Base-by-base conservation (phyloP, 2,888 invertebrate species). In the Lamellibrachia satsuma region DNA sequence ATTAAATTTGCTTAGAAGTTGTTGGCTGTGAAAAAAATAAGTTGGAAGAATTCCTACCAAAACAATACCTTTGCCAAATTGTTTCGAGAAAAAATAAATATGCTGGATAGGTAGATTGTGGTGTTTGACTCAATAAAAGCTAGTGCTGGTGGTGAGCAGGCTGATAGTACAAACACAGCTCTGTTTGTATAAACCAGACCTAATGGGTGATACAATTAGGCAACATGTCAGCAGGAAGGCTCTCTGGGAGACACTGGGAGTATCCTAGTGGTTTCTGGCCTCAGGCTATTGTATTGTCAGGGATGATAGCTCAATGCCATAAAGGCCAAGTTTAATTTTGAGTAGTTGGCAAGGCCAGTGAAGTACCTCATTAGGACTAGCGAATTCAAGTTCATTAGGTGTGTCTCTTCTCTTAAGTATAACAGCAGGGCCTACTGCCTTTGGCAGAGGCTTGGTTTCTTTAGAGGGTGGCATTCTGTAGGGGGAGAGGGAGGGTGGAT, bases 181-280 rank as follows among this genome's bases (percentile, higher is more conserved):
- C 39, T 39, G 39, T 6, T 75, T 22, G 75, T 75, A n/a, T 75
- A 75, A 75, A 75, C 75, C 11, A 75, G 75, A 75, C 75, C 1
- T 75, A n/a, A 75, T 75, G 75, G 15, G 75, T 75, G 75, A 75
- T 75, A 75, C 75, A 75, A 75, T 75, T 75, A 75, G 75, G n/a
- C 75, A 75, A 75, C 22, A 75, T 75, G 75, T 75, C 75, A 75
- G 22, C n/a, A n/a, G n/a, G n/a, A n/a, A 22, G 57, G 8, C 57
- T 57, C 57, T 15, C 57, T 57, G 11, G 2, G 8, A 15, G 75
- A 75, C 75, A 75, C 75, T 75, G 75, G 75, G 22, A 2, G 75
- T 22, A 15, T 75, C 15, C 75, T 75, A 2, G 22, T 22, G n/a
- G 75, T 22, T 22, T 3, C 75, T 75, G 75, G 75, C 75, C 75